phyloP scores from a whole-genome alignment of 1,140 invertebrate species.

The Anthonomus grandis region DNA sequence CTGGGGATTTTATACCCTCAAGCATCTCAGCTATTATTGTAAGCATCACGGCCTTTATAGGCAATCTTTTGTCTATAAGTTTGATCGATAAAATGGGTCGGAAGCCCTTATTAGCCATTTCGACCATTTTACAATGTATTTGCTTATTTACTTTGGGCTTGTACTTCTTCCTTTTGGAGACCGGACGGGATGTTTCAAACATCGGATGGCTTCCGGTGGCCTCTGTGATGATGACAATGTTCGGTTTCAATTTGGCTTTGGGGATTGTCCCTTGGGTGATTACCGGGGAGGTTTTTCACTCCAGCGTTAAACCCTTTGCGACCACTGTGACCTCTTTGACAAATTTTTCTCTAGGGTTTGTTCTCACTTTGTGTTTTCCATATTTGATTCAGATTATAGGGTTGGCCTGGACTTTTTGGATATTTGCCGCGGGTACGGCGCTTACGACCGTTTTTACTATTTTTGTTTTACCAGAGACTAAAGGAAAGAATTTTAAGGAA shows the following conservation, averaged over 20 bases:
- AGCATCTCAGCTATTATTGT: constrained; percentile 47
- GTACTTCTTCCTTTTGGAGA: constrained; percentile 18
- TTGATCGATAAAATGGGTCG: constrained; percentile 56
- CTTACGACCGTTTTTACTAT: constrained; percentile 52
- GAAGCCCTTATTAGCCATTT: constrained; percentile 65
- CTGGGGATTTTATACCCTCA: constrained; percentile 56
- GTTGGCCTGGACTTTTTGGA: constrained; percentile 69
- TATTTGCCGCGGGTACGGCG: constrained; percentile 69
- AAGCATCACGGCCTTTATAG: constrained; percentile 50
- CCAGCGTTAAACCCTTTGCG: constrained; percentile 68
- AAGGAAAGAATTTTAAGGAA: constrained; percentile 34
- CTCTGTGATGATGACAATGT: constrained; percentile 27
- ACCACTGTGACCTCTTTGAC: constrained; percentile 67
- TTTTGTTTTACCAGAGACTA: constrained; percentile 49
- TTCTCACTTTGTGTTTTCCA: constrained; percentile 72
- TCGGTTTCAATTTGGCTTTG: constrained; percentile 54
- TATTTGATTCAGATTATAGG: constrained; percentile 58
- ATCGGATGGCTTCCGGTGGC: constrained; percentile 33
- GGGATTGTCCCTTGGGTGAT: constrained; percentile 80
- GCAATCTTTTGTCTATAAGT: constrained; percentile 1
- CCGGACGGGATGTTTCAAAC: constrained; percentile 13
- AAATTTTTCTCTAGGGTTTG: constrained; percentile 74
- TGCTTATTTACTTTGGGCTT: constrained; percentile 22
- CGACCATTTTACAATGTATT: constrained; percentile 58
- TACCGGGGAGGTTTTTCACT: constrained; percentile 76